Conservation (phyloP, 64 coral and sea anemone genomes). For the Pocillopora damicornis region DNA sequence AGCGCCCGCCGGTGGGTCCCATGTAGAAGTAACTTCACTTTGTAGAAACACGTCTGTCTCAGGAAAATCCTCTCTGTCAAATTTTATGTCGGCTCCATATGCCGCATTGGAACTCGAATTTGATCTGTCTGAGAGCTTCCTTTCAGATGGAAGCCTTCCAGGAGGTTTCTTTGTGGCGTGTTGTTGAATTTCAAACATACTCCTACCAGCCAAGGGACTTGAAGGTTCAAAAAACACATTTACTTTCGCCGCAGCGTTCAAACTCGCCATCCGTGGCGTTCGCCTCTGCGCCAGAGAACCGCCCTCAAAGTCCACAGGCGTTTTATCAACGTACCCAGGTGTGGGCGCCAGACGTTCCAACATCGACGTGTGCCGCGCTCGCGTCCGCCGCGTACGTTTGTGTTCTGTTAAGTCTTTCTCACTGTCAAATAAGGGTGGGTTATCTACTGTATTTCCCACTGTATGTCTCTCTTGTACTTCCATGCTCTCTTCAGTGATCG, state of each 20-base stretch:
- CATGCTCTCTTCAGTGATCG: constrained; percentile 30
- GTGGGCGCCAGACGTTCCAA: constrained; percentile 88
- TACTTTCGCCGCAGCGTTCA: constrained; percentile 98
- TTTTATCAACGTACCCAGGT: constrained; percentile 97
- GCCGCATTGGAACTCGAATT: constrained; percentile 1
- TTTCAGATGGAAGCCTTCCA: background rate
- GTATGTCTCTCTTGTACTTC: constrained; percentile 47
- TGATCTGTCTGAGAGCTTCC: constrained; percentile 16
- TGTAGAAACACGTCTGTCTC: constrained; percentile 30
- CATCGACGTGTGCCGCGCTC: constrained; percentile 60
- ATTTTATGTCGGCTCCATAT: background rate
- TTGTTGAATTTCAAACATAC: constrained; percentile 74
- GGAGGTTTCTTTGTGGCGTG: constrained; percentile 54
- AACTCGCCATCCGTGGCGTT: constrained; percentile 90
- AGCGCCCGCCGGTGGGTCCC: background rate
- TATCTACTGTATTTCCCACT: constrained; percentile 35
- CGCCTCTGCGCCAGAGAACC: constrained; percentile 70
- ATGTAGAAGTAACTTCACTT: constrained; percentile 35
- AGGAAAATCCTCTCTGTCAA: background rate
- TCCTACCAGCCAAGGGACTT: constrained; percentile 86
- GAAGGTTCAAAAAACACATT: constrained; percentile 96
- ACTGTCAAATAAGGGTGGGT: constrained; percentile 43
- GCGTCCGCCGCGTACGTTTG: constrained; percentile 35
- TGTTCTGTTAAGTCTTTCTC: constrained; percentile 49
- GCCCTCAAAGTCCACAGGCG: constrained; percentile 56